Evolutionary conservation across 1,140 invertebrate genomes (phyloP).

Genomic region (Sipha flava): DNA sequence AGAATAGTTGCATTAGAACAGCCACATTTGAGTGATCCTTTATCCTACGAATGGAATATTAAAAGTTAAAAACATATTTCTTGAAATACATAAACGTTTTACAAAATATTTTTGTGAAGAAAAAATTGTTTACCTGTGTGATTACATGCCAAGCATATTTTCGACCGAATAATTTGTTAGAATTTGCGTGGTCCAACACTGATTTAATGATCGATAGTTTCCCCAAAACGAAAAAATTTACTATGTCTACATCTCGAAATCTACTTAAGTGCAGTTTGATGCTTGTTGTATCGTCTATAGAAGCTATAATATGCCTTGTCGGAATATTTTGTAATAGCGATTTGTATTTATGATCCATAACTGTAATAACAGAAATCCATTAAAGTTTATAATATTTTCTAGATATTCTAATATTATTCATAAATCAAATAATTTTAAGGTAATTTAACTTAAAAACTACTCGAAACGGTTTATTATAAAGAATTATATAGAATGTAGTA

Average conservation of each 20-base stretch:
- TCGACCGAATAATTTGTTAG: slow-evolving; percentile 45
- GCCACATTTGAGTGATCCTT: slow-evolving; percentile 56
- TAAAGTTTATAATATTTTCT: no score
- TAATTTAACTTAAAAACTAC: no score
- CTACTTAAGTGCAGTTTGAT: slow-evolving; percentile 58
- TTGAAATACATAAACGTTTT: background rate
- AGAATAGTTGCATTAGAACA: slow-evolving; percentile 62
- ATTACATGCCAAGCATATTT: slow-evolving; percentile 57
- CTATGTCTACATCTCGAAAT: slow-evolving; percentile 70
- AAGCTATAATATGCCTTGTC: slow-evolving; percentile 71
- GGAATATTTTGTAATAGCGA: slow-evolving; percentile 77
- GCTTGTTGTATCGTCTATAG: slow-evolving; percentile 48
- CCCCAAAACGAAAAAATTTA: slow-evolving; percentile 78
- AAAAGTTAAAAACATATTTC: no score
- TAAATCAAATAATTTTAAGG: no score
- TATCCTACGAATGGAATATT: slow-evolving; percentile 49
- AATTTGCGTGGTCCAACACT: slow-evolving; percentile 53
- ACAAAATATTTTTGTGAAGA: no score
- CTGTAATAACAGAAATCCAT: slow-evolving; percentile 43
- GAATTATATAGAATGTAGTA: no score
- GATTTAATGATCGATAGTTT: slow-evolving; percentile 58
- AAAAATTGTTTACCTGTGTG: slow-evolving; percentile 46
- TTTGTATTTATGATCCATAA: slow-evolving; percentile 89
- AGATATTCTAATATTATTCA: background rate
- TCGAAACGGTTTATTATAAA: no score